Evolutionary conservation across 2,797 vertebrate genomes (phyloP), one percentile per base, ranked within the genome.

Genomic region (Oryzias dopingdopingensis): DNA sequence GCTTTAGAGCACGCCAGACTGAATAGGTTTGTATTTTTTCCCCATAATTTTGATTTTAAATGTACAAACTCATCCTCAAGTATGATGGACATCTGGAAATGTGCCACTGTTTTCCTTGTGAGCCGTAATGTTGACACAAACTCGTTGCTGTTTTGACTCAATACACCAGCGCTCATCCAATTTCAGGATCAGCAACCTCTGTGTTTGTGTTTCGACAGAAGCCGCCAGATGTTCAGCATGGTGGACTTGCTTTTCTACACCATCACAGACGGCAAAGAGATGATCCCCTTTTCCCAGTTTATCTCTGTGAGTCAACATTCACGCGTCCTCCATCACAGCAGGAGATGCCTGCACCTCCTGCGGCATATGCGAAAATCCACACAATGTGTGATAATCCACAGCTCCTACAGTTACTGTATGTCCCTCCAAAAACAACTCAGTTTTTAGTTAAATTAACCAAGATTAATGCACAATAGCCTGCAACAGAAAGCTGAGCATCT

Each of bases 191-290:
- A 51, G n/a, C 52, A 10, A 37, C 42, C 62, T 2, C 6, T 45
- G 14, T 64, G 24, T 73, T 12, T 77, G 13, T 64, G 42, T 65
- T 56, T 59, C 69, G 22, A 37, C 72, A 91, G 89, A 65, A 86
- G 74, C 17, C 72, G 71, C 52, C 59, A 90, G 70, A 86, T 92
- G 71, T 85, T 90, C 54, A 89, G 86, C n/a, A 90, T 95, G 63
- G 93, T 93, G 55, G 93, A 95, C 56, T 80, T 95, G 52, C 91
- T 96, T 63, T 96, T 96, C 89, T 95, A 95, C 89, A 93, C 94
- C 52, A 91, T 96, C 79, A 94, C 93, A 1, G 92, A 95, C 59
- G 95, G 94, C 79, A 89, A 95, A 70, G 93, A 96, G 45, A 86
- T 69, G 42, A 93, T 95, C 65, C 90, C 94, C 37, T 76, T 95